phyloP scores from a whole-genome alignment of 2,888 invertebrate genomes.

The Tupiocoris notatus region DNA sequence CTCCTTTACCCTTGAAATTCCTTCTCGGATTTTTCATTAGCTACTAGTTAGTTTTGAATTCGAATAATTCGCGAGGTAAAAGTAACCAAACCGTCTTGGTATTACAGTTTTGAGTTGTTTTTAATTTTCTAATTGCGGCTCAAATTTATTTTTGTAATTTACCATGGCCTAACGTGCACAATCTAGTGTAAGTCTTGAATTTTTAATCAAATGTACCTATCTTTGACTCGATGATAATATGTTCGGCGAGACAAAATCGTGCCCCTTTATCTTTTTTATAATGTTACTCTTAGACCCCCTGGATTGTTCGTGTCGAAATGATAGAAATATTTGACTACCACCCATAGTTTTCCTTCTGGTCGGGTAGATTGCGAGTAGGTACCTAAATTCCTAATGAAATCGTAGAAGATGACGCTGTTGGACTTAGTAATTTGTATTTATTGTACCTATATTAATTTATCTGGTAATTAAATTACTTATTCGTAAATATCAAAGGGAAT shows the following conservation, averaged over 20 bases:
- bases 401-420: neutral
- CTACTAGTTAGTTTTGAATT: neutral
- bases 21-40: neutral
- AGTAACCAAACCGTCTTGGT: conserved; percentile 30
- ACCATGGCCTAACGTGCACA: conserved; percentile 40
- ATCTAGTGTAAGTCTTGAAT: conserved; percentile 29
- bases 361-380: too few species aligned
- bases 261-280: conserved; percentile 22
- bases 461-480: neutral
- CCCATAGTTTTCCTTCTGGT: too few species aligned
- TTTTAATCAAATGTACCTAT: conserved; percentile 14
- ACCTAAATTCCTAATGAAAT: too few species aligned
- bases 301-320: neutral
- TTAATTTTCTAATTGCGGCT: conserved; percentile 24
- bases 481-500: neutral
- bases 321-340: neutral
- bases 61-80: neutral
- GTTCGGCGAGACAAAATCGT: conserved; percentile 9
- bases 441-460: neutral
- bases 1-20: neutral
- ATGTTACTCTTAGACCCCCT: conserved; percentile 4
- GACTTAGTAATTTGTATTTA: neutral
- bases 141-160: conserved; percentile 39
- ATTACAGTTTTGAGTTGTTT: conserved; percentile 28
- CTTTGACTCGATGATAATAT: neutral